Evolutionary conservation across 2,888 invertebrate genomes (phyloP), one percentile per base, ranked within the genome.

Genomic region (Pherbina coryleti): DNA sequence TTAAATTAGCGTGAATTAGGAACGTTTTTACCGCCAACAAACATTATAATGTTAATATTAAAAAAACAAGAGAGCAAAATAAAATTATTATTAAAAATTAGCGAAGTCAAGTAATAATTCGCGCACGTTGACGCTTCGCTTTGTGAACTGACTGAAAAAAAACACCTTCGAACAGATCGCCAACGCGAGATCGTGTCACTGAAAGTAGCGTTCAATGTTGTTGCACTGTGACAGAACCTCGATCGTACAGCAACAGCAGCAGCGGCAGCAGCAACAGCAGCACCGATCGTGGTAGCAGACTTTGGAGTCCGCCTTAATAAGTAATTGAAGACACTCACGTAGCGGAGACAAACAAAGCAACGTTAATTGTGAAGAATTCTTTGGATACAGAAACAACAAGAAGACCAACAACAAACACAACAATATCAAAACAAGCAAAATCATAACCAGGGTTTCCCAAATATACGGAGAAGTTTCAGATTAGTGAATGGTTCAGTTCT

Each of bases 321-420:
- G 53, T 53, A 53, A 70, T 53, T 53, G 53, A 62, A 60, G 62
- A 25, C 17, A 22, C 57, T 19, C n/a, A 53, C 34, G 55, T 11
- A 28, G 19, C 7, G 22, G 14, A 34, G 71, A 28, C n/a, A 57
- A 22, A 19, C 34, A 25, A 57, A 60, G 62, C 25, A 31, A 25
- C 49, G 62, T 28, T 60, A 73, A 37, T 73, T 60, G 62, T 62
- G 60, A 60, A 73, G 49, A 73, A 55, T 53, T 64, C 64, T 64
- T 64, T 28, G 25, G 28, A 28, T 17, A 34, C 7, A 34, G 17
- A 64, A 64, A 64, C 22, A 62, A 22, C 25, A 28, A 60, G 5
- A 28, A 60, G 5, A 25, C 25, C 60, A 25, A 17, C 3, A 60
- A 1, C 11, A 22, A 62, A 11, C 17, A 62, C 11, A 62, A 28